These are phyloP conservation scores for Strigamia maritima DNA, from an alignment of 2,888 invertebrate genomes.

Conservation along the genomic window DNA sequence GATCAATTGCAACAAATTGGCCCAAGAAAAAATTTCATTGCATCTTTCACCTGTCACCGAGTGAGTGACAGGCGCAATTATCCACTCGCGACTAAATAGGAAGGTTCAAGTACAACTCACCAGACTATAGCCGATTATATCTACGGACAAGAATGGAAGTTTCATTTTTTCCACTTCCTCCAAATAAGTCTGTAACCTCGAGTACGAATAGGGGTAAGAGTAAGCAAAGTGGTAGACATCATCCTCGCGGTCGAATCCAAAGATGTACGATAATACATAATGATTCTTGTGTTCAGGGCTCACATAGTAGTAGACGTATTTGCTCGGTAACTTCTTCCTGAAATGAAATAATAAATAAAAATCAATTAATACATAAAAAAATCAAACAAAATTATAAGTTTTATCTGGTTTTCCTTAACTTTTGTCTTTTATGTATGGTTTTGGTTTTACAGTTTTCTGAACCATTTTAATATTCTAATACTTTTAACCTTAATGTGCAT, in stretches of 20 bases:
- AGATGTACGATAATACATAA: conserved; percentile 88
- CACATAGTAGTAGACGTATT: conserved; percentile 86
- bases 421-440: no score
- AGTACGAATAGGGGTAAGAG: conserved; percentile 93
- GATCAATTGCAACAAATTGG: conserved; percentile 11
- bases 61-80: conserved; percentile 24
- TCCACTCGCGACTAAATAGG: conserved; percentile 21
- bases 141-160: conserved; percentile 7
- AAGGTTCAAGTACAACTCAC: not conserved
- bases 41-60: conserved; percentile 15
- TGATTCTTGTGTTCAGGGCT: conserved; percentile 84
- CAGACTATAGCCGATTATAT: conserved; percentile 15
- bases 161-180: conserved; percentile 61
- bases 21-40: conserved; percentile 21
- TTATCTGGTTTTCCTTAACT: no score
- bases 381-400: not conserved
- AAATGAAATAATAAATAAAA: conserved; percentile 9
- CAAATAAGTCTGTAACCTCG: conserved; percentile 79
- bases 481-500: no score
- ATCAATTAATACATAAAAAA: not conserved
- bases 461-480: not conserved
- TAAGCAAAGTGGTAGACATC: conserved; percentile 94
- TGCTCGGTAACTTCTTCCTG: conserved; percentile 74
- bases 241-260: conserved; percentile 90
- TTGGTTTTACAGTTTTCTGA: not conserved